A percentile compares a stretch with the other conserved stretches of the same genome.
Conservation (phyloP, 2,113 vertebrate genomes). For the Phylloscopus trochilus region DNA sequence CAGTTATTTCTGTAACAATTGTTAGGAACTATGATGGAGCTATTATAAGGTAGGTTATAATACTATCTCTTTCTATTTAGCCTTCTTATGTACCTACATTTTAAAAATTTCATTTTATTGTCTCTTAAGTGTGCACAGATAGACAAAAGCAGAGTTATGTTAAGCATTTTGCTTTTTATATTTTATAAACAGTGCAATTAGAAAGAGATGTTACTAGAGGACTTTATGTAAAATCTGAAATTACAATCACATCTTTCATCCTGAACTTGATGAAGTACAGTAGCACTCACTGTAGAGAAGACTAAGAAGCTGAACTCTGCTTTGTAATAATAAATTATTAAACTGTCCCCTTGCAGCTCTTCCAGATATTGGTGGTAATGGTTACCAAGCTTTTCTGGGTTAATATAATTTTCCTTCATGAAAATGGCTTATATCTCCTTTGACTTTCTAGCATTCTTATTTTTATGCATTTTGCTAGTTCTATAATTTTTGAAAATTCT, state of each 20-base stretch:
- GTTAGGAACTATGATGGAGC: background rate
- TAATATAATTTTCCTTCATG: background rate
- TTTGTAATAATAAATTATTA: conserved; percentile 17
- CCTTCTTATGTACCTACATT: background rate
- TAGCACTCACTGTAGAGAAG: background rate
- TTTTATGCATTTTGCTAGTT: background rate
- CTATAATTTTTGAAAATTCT: background rate
- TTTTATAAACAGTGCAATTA: background rate
- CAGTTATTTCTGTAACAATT: background rate
- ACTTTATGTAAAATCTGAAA: background rate
- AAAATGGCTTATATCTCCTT: background rate
- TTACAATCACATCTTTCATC: background rate
- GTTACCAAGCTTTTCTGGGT: background rate
- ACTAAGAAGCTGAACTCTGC: background rate
- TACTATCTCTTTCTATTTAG: background rate
- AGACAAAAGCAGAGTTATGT: background rate
- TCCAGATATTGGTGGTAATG: background rate
- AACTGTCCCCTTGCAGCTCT: background rate
- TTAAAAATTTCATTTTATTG: background rate
- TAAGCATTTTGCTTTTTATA: background rate
- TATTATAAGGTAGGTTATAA: background rate
- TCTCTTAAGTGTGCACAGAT: background rate
- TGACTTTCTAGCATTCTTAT: background rate
- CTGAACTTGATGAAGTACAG: background rate
- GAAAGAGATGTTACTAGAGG: background rate